Percentiles rank a stretch among this genome's conserved stretches.
phyloP scores from a whole-genome alignment of 1,140 invertebrate species.

The Stenopsyche tienmushanensis region DNA sequence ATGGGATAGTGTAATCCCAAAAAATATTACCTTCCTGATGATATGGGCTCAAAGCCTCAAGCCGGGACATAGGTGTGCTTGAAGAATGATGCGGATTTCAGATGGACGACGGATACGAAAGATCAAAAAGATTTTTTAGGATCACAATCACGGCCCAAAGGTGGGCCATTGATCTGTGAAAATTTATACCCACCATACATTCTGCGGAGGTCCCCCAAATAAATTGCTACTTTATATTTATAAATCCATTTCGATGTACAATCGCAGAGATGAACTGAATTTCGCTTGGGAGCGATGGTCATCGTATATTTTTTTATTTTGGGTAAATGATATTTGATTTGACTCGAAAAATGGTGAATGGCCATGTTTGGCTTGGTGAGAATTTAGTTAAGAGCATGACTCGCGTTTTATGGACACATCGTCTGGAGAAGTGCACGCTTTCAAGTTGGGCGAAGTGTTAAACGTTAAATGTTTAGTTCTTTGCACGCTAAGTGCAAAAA shows the following conservation, averaged over 20 bases:
- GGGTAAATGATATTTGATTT: background rate
- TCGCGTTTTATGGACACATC: slow-evolving; percentile 12
- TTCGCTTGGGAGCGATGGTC: background rate
- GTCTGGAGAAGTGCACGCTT: slow-evolving; percentile 11
- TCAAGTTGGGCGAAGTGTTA: slow-evolving; percentile 9
- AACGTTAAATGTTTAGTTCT: slow-evolving; percentile 19
- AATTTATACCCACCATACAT: slow-evolving; percentile 3
- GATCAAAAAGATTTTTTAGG: slow-evolving; percentile 9
- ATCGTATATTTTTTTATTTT: background rate
- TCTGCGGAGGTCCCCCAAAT: background rate
- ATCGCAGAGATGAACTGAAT: background rate
- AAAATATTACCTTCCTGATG: slow-evolving; percentile 2
- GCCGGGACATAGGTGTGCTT: background rate
- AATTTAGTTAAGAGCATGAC: background rate
- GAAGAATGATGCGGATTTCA: slow-evolving; percentile 2
- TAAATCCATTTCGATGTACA: background rate
- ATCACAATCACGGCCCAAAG: slow-evolving; percentile 3
- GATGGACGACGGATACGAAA: background rate
- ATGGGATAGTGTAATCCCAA: background rate
- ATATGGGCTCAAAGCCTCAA: background rate
- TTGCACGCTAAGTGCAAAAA: slow-evolving; percentile 25
- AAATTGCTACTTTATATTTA: background rate
- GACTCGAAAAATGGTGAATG: background rate
- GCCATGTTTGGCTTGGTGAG: background rate
- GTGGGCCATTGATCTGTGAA: slow-evolving; percentile 6